Conservation (phyloP, 1,140 invertebrate genomes). For the Acromyrmex echinatior region DNA sequence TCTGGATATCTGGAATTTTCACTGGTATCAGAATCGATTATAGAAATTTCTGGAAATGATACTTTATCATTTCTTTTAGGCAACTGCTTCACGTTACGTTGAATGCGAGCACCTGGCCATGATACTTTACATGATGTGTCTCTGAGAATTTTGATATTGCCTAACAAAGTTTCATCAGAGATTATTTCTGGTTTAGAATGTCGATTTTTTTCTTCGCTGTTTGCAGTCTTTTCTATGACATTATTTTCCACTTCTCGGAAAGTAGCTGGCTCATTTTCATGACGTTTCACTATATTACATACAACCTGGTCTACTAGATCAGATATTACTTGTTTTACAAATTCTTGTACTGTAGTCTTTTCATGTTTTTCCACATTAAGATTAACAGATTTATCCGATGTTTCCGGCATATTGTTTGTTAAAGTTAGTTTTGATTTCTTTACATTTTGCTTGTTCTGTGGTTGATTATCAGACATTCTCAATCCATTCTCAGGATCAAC, state of each 20-base stretch:
- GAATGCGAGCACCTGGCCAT: constrained; percentile 82
- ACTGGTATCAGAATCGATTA: constrained; percentile 50
- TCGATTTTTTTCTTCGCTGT: constrained; percentile 64
- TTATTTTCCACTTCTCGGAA: constrained; percentile 9
- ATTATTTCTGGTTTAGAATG: constrained; percentile 81
- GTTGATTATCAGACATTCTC: constrained; percentile 71
- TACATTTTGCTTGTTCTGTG: constrained; percentile 27
- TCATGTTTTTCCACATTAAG: background rate
- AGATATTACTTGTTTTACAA: constrained; percentile 17
- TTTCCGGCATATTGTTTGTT: background rate
- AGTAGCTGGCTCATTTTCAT: background rate
- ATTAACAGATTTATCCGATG: background rate
- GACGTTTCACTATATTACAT: background rate
- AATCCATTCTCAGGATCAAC: constrained; percentile 81
- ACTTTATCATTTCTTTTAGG: constrained; percentile 82
- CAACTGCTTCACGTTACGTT: constrained; percentile 83
- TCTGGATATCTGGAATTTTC: constrained; percentile 49
- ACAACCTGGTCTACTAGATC: constrained; percentile 61
- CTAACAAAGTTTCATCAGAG: constrained; percentile 81
- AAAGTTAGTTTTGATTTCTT: background rate
- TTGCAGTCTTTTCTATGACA: constrained; percentile 28
- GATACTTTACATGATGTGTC: constrained; percentile 44
- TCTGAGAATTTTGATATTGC: constrained; percentile 78
- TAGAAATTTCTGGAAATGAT: constrained; percentile 47
- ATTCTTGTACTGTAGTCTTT: background rate